phyloP scores from a whole-genome alignment of 2,888 invertebrate genomes.

The Rhorus exstirpatorius region DNA sequence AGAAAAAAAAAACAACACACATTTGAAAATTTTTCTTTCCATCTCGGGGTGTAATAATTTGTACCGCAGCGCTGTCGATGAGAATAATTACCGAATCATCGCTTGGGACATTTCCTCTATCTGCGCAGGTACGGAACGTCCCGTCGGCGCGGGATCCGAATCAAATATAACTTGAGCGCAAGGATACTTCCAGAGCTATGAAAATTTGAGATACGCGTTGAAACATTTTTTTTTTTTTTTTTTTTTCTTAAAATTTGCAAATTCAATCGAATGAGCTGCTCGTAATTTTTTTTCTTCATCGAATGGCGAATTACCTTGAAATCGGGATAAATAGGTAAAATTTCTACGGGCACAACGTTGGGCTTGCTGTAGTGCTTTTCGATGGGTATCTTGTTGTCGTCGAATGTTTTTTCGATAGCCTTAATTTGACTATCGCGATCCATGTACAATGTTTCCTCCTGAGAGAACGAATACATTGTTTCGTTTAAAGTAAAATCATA shows the following conservation, averaged over 20 bases:
- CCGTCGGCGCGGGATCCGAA: conserved; percentile 97
- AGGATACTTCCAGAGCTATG: conserved; percentile 97
- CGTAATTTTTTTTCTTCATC: background rate
- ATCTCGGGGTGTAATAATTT: background rate
- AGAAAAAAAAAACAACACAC: conserved; percentile 72
- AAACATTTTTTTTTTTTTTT: background rate
- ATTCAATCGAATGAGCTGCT: conserved; percentile 15
- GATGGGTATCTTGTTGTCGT: conserved; percentile 94
- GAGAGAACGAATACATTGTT: conserved; percentile 76
- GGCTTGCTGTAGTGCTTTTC: conserved; percentile 98
- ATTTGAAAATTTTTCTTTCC: background rate
- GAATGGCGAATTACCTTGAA: conserved; percentile 89
- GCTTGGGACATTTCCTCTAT: conserved; percentile 99
- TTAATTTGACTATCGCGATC: conserved; percentile 98
- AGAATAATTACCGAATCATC: conserved; percentile 93
- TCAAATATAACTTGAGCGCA: conserved; percentile 99
- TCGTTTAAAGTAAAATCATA: conserved; percentile 22
- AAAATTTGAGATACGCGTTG: conserved; percentile 55
- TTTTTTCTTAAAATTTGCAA: background rate
- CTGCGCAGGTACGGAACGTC: conserved; percentile 94
- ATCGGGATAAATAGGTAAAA: conserved; percentile 96
- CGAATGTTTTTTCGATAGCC: conserved; percentile 99
- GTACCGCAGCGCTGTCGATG: background rate
- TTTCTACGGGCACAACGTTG: conserved; percentile 96
- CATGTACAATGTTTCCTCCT: conserved; percentile 97